These are phyloP conservation scores for Chrosomus eos DNA, from an alignment of 2,797 vertebrate species.

Conservation along the genomic window DNA sequence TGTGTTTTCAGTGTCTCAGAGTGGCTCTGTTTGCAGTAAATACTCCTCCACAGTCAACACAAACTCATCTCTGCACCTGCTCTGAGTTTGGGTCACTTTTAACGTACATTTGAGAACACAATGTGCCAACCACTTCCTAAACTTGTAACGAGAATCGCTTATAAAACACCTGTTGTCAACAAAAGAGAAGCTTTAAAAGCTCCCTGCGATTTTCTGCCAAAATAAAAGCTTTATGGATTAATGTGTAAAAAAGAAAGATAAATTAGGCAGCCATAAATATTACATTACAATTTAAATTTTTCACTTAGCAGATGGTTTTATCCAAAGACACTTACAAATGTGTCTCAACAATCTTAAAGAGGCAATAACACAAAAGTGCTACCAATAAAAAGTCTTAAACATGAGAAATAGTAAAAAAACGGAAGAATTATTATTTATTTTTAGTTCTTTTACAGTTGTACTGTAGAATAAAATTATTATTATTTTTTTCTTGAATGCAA, in stretches of 20 bases:
- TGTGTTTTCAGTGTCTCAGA: neutral
- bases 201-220: neutral
- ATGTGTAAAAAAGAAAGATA: neutral
- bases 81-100: neutral
- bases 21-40: neutral
- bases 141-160: neutral
- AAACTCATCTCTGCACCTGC: neutral
- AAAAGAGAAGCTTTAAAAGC: neutral
- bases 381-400: neutral
- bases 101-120: neutral
- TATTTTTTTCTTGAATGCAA: neutral
- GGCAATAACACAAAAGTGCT: neutral
- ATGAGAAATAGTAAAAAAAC: neutral
- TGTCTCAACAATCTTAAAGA: neutral
- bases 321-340: neutral
- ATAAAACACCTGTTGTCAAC: neutral
- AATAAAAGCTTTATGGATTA: neutral
- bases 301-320: neutral
- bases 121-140: neutral
- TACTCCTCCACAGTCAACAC: too few species aligned
- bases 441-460: neutral
- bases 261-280: neutral
- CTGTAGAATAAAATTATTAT: neutral
- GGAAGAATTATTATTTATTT: neutral
- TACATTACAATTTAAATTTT: neutral